Evolutionary conservation across 2,113 vertebrate genomes (phyloP).

Genomic region (Onychorhynchus coronatus): DNA sequence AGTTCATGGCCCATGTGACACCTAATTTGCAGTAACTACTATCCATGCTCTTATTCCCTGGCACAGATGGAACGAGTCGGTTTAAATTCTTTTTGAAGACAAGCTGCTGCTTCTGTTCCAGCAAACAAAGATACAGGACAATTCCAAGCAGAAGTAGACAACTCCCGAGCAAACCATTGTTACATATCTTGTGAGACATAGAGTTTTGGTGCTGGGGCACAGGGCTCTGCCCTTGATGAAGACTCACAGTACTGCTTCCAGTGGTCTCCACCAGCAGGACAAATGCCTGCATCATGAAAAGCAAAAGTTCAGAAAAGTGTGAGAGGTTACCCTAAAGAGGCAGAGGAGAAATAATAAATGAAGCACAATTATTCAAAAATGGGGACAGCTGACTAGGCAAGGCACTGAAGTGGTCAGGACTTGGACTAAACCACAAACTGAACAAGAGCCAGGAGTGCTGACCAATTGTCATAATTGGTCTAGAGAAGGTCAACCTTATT

Average conservation of each 20-base stretch:
- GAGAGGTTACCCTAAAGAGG: not conserved
- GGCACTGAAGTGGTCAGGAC: not conserved
- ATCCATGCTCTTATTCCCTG: not conserved
- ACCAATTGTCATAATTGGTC: not conserved
- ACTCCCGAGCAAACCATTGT: not conserved
- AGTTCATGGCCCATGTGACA: not conserved
- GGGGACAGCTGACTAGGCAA: not conserved
- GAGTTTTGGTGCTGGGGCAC: not conserved
- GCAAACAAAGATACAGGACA: not conserved
- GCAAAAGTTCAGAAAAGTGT: not conserved
- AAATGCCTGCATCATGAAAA: not conserved
- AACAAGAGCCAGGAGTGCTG: not conserved
- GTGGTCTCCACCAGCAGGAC: not conserved
- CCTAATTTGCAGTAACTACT: not conserved
- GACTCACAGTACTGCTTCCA: not conserved
- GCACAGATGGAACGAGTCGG: not conserved
- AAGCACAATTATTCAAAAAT: not conserved
- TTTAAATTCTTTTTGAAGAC: not conserved
- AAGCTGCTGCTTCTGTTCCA: not conserved
- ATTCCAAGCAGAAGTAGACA: not conserved
- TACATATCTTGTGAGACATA: not conserved
- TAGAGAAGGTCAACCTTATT: not conserved
- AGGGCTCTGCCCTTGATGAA: not conserved
- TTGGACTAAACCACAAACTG: not conserved
- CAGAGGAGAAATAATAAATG: not conserved